Percentiles rank a stretch among this genome's conserved stretches.
phyloP scores from a whole-genome alignment of 2,888 invertebrate genomes.

The Malthinus seriepunctatus region DNA sequence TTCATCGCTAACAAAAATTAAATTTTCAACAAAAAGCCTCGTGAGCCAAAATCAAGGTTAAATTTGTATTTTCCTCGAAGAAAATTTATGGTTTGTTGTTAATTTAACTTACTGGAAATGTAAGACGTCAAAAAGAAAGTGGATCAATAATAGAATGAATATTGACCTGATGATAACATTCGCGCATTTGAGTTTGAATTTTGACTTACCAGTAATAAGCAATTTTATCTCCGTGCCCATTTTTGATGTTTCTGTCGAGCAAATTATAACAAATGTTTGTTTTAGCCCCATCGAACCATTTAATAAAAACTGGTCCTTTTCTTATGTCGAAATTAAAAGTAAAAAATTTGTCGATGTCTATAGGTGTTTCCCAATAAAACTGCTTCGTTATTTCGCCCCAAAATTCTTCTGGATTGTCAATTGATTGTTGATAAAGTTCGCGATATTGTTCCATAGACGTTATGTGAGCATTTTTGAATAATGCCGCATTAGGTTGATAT shows the following conservation, averaged over 20 bases:
- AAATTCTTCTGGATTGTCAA: constrained; percentile 87
- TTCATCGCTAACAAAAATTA: too few species aligned
- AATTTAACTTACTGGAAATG: too few species aligned
- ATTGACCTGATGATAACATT: constrained; percentile 27
- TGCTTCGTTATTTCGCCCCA: constrained; percentile 93
- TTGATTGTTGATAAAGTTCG: constrained; percentile 81
- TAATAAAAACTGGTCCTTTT: constrained; percentile 87
- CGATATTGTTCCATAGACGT: constrained; percentile 76
- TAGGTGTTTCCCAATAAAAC: constrained; percentile 88
- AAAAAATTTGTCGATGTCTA: constrained; percentile 75
- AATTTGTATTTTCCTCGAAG: too few species aligned
- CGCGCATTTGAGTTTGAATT: constrained; percentile 19
- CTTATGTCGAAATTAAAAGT: constrained; percentile 89
- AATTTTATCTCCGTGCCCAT: constrained; percentile 85
- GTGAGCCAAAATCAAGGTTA: too few species aligned
- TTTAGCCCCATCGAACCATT: constrained; percentile 93
- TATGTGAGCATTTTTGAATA: constrained; percentile 66
- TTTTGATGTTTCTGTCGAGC: constrained; percentile 87
- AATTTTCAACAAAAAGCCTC: too few species aligned
- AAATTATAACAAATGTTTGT: constrained; percentile 97
- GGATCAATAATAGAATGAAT: constrained; percentile 18
- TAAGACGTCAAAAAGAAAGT: too few species aligned
- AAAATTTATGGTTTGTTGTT: too few species aligned
- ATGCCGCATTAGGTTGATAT: constrained; percentile 62
- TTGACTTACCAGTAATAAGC: constrained; percentile 91